These are phyloP conservation scores for Camponotus floridanus DNA, from an alignment of 1,140 invertebrate genomes.

Conservation along the genomic window DNA sequence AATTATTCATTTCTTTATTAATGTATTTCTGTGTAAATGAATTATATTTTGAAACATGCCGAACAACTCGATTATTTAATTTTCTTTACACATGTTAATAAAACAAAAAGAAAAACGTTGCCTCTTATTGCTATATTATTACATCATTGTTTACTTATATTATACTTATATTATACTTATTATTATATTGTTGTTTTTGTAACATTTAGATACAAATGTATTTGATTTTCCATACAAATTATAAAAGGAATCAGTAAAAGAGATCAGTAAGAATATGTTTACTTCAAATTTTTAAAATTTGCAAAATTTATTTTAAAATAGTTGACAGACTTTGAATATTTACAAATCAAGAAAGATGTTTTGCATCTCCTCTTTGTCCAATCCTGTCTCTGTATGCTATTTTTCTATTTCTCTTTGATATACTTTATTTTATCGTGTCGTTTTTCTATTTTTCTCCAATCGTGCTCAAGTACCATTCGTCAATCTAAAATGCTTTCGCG, in stretches of 20 bases:
- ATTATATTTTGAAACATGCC: not conserved
- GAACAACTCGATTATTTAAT: not conserved
- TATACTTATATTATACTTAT: too few species aligned
- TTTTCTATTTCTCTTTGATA: slow-evolving; percentile 29
- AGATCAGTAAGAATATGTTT: not conserved
- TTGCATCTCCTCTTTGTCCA: slow-evolving; percentile 1
- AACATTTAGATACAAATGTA: not conserved
- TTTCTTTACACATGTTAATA: not conserved
- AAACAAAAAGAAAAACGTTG: not conserved
- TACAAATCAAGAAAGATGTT: not conserved
- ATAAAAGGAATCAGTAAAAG: not conserved
- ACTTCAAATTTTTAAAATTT: slow-evolving; percentile 1
- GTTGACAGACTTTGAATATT: not conserved
- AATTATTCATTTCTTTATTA: not conserved
- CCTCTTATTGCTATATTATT: not conserved
- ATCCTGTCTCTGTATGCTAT: not conserved
- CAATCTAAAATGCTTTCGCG: slow-evolving; percentile 42
- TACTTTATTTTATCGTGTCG: slow-evolving; percentile 39
- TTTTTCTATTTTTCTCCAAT: slow-evolving; percentile 38
- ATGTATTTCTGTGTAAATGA: not conserved
- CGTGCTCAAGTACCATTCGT: slow-evolving; percentile 42
- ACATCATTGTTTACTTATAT: too few species aligned
- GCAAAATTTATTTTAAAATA: not conserved
- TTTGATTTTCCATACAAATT: not conserved
- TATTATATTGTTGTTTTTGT: not conserved